Conservation (phyloP, 2,113 vertebrate species). For the Epinephelus cyanopodus region DNA sequence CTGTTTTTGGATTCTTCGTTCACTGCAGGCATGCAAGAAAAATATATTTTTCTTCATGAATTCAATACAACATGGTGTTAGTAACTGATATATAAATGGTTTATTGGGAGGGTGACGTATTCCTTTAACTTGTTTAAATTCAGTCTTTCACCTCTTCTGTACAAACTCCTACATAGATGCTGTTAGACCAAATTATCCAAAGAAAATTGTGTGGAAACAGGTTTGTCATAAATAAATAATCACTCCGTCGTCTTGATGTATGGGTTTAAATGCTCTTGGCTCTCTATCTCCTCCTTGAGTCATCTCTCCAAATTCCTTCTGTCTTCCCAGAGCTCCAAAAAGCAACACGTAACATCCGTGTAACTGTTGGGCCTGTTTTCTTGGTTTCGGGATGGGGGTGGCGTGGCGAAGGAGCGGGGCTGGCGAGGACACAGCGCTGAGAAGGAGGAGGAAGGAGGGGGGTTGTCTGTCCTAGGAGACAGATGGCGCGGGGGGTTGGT, state of each 20-base stretch:
- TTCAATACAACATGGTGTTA: too few relatives aligned
- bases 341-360: constrained; percentile 72
- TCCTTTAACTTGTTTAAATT: constrained; percentile 21
- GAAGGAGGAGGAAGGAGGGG: constrained; percentile 48
- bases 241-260: constrained; percentile 44
- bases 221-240: constrained; percentile 56
- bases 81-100: too few relatives aligned
- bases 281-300: constrained; percentile 65
- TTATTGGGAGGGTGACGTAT: too few relatives aligned
- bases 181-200: constrained; percentile 21
- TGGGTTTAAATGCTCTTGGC: constrained; percentile 61
- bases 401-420: constrained; percentile 65
- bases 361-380: constrained; percentile 63
- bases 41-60: too few relatives aligned
- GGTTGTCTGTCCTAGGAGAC: constrained; percentile 83
- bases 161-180: constrained; percentile 24
- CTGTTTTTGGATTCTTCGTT: too few relatives aligned
- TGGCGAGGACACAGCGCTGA: constrained; percentile 72
- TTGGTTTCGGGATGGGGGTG: constrained; percentile 70
- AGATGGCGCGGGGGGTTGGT: constrained; percentile 82
- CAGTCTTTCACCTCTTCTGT: neutral
- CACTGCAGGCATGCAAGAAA: too few relatives aligned
- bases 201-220: constrained; percentile 23
- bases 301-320: constrained; percentile 75
- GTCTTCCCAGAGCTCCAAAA: constrained; percentile 67